Base-by-base conservation (phyloP, 2,888 invertebrate genomes). In the Diarsia rubi region DNA sequence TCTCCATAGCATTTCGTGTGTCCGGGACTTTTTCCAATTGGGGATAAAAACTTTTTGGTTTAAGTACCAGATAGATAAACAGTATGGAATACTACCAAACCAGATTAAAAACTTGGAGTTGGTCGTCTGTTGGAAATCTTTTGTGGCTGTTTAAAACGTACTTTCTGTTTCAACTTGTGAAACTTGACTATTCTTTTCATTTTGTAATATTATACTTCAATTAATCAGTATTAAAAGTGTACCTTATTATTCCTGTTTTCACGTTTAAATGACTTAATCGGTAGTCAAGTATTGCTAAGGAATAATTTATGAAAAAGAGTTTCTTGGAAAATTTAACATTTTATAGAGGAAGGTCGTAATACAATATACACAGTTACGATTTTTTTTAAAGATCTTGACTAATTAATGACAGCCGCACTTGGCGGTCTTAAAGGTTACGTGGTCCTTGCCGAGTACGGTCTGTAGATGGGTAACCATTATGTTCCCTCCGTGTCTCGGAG, bases 1-100 rank as follows among this genome's bases (percentile, higher is more conserved):
- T 52, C 42, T 72, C 16, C 42, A 65, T 49, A 21, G 16, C 27
- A 52, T 66, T 37, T 47, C 49, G 31, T 57, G 16, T 65, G 37
- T 54, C 19, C 21, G 49, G 49, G 19, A 49, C 44, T 76, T 76
- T 81, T 81, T 72, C 54, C 47, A 54, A 59, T 57, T 27, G 47
- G 16, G 57, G 62, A 72, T 72, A 82, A 49, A 69, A 81, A 72
- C 82, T 72, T 81, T 81, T 69, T 57, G 45, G 60, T 69, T 14
- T 49, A 21, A 47, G 16, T 37, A 44, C 49, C 60, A 24, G 45
- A 52, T 57, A 64, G 24, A 64, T 52, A 74, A 42, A 42, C 14
- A 21, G 14, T 12, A 37, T 14, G n/a, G 42, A 42, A 3, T 19
- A 31, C 57, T 59, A 59, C 9, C 4, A 8, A 27, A 1, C 16